These are phyloP conservation scores for Griposia aprilina DNA, from an alignment of 2,888 invertebrate genomes.

Conservation along the genomic window DNA sequence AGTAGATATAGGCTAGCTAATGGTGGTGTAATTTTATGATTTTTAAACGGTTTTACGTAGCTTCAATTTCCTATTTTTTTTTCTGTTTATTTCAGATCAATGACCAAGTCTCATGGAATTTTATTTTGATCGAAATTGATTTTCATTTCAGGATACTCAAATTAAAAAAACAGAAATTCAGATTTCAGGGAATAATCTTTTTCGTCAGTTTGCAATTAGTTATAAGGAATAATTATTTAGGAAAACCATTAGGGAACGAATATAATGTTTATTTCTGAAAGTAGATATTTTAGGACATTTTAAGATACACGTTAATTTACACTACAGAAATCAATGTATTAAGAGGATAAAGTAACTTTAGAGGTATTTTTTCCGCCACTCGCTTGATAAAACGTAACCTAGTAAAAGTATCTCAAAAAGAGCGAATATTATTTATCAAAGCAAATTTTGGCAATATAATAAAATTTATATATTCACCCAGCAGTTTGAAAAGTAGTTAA, in stretches of 20 bases:
- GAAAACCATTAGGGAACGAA: too few relatives aligned
- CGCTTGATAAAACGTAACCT: not conserved
- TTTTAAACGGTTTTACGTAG: not conserved
- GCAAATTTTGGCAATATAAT: not conserved
- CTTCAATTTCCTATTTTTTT: not conserved
- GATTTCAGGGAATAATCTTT: too few relatives aligned
- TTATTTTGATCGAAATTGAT: not conserved
- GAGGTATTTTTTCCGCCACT: not conserved
- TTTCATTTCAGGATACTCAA: too few relatives aligned
- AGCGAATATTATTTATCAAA: not conserved
- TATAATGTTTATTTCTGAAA: too few relatives aligned
- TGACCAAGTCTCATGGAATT: not conserved
- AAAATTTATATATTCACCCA: not conserved
- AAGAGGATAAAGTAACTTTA: not conserved
- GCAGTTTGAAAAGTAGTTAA: not conserved
- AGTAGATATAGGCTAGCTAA: too few relatives aligned
- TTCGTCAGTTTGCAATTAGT: too few relatives aligned
- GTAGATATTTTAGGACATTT: too few relatives aligned
- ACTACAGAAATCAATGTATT: not conserved
- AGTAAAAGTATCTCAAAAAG: not conserved
- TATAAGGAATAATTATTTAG: not conserved
- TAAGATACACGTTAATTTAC: too few relatives aligned
- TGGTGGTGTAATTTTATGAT: not conserved
- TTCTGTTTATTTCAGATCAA: not conserved
- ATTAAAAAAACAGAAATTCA: too few relatives aligned